Conservation (phyloP, 2,888 invertebrate genomes). For the Neoaliturus tenellus region DNA sequence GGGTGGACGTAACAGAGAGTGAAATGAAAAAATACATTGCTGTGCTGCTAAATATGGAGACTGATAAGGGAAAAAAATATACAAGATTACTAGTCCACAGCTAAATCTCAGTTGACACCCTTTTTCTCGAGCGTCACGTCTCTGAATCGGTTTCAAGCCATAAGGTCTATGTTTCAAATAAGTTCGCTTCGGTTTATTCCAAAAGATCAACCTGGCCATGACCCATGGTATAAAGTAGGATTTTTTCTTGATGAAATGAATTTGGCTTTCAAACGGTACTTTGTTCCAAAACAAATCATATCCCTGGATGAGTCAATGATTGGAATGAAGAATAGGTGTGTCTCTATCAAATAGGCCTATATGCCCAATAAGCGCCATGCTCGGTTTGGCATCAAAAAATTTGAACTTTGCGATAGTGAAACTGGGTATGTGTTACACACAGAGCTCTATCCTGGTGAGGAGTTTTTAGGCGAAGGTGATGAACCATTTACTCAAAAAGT, state of each 20-base stretch:
- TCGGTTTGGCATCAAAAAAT: conserved; percentile 47
- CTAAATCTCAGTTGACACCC: neutral
- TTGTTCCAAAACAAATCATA: conserved; percentile 42
- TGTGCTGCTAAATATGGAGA: conserved; percentile 43
- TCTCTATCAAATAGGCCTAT: neutral
- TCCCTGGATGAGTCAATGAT: conserved; percentile 54
- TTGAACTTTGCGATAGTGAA: conserved; percentile 52
- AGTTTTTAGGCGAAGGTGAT: conserved; percentile 19
- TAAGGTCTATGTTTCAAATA: conserved; percentile 29
- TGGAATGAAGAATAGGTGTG: conserved; percentile 49
- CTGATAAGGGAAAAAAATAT: conserved; percentile 37
- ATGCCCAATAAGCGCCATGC: conserved; percentile 45
- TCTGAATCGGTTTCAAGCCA: conserved; percentile 42
- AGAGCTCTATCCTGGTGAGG: conserved; percentile 44
- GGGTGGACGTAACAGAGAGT: conserved; percentile 11
- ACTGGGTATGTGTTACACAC: conserved; percentile 45
- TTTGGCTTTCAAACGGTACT: conserved; percentile 42
- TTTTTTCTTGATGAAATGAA: conserved; percentile 46
- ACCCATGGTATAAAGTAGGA: conserved; percentile 50
- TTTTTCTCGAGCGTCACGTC: conserved; percentile 38
- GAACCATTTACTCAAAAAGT: conserved; percentile 40
- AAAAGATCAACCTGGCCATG: conserved; percentile 44
- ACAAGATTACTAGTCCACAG: conserved; percentile 26
- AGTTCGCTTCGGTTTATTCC: conserved; percentile 33
- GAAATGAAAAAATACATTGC: conserved; percentile 37